Conservation (phyloP, 1,140 invertebrate genomes). For the Heliconius himera region DNA sequence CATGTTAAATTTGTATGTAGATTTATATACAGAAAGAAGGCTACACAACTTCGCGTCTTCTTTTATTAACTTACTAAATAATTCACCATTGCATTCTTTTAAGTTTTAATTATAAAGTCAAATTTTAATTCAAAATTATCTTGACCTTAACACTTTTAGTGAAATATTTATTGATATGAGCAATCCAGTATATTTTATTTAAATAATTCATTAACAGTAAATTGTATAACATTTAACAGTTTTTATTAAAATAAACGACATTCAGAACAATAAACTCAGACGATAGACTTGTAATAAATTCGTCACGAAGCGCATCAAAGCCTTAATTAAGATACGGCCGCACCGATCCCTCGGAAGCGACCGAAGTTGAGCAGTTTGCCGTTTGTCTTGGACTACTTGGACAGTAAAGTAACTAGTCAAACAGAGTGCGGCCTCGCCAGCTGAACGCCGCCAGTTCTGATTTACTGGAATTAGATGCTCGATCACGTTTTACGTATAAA, state of each 20-base stretch:
- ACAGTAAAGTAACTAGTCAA: conserved; percentile 63
- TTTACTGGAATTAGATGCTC: conserved; percentile 21
- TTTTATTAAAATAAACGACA: background rate
- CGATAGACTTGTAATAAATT: background rate
- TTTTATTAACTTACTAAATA: background rate
- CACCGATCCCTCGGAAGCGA: conserved; percentile 30
- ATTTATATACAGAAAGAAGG: no score
- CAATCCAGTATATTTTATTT: no score
- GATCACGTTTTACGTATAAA: conserved; percentile 9
- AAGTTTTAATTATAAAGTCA: no score
- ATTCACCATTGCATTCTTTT: no score
- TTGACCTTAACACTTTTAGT: no score
- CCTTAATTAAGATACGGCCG: conserved; percentile 17
- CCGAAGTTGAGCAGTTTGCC: conserved; percentile 64
- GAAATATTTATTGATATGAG: no score
- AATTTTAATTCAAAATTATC: no score
- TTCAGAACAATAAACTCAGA: background rate
- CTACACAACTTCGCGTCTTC: background rate
- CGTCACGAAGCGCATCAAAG: conserved; percentile 15
- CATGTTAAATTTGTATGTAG: background rate
- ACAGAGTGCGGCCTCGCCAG: conserved; percentile 45
- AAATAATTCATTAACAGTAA: no score
- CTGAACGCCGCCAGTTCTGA: conserved; percentile 18
- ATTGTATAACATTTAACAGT: no score
- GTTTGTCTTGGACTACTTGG: conserved; percentile 73